phyloP scores from a whole-genome alignment of 2,888 invertebrate species.

The Cerastis leucographa region DNA sequence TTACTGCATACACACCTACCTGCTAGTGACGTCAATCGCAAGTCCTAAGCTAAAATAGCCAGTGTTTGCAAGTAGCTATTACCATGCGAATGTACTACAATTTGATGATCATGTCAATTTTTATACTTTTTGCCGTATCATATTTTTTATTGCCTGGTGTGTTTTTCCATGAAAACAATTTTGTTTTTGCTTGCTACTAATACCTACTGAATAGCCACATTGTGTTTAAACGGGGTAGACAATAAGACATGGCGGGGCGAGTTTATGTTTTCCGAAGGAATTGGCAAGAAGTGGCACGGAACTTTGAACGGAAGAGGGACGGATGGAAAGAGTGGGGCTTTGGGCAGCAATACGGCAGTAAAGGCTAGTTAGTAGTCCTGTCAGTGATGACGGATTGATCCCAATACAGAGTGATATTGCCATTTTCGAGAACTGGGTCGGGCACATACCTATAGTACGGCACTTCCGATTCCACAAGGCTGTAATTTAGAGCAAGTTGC shows the following conservation, averaged over 20 bases:
- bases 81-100: conserved; percentile 3
- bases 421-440: too few relatives aligned
- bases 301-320: too few relatives aligned
- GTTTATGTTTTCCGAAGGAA: background rate
- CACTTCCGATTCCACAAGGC: too few relatives aligned
- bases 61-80: background rate
- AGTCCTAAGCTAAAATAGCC: conserved; percentile 4
- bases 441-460: too few relatives aligned
- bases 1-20: background rate
- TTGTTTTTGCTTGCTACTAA: conserved; percentile 1
- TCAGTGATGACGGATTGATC: too few relatives aligned
- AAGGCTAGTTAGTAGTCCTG: too few relatives aligned
- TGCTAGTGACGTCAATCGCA: background rate
- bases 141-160: conserved; percentile 4
- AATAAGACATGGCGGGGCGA: background rate
- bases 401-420: too few relatives aligned
- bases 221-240: background rate
- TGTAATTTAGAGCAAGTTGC: too few relatives aligned
- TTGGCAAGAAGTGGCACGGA: too few relatives aligned
- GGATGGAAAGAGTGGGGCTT: too few relatives aligned
- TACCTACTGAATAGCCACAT: background rate
- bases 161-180: background rate
- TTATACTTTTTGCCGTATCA: conserved; percentile 22
- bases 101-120: conserved; percentile 1
- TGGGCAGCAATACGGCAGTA: too few relatives aligned